Percentiles rank a stretch among this genome's conserved stretches.
Evolutionary conservation across 1,140 invertebrate genomes (phyloP).

Genomic region (Brachionus paranguensis): DNA sequence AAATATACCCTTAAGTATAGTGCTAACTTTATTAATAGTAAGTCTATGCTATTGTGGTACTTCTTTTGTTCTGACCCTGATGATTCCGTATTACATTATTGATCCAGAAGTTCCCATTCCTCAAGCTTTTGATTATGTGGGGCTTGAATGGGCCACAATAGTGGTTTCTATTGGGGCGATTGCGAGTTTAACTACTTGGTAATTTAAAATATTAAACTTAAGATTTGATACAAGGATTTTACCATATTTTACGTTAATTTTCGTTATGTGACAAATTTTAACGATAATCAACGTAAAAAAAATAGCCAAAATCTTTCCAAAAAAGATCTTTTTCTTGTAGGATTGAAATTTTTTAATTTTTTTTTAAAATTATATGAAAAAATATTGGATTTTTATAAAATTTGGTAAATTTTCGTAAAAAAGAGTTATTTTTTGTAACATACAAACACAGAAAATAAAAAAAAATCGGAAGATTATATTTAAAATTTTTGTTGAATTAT

Average conservation of each 20-base stretch:
- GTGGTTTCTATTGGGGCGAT: constrained; percentile 70
- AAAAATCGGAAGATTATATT: too few relatives aligned
- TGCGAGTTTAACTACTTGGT: constrained; percentile 37
- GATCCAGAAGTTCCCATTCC: constrained; percentile 78
- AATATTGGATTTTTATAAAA: too few relatives aligned
- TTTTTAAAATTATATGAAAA: background rate
- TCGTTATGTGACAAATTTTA: too few relatives aligned
- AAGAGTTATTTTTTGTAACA: too few relatives aligned
- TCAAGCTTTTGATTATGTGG: constrained; percentile 81
- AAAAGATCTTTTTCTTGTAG: too few relatives aligned
- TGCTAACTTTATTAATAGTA: constrained; percentile 44
- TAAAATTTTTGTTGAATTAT: too few relatives aligned
- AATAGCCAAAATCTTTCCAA: too few relatives aligned
- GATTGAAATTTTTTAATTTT: too few relatives aligned
- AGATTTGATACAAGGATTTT: background rate
- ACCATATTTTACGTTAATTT: too few relatives aligned
- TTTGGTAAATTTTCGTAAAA: too few relatives aligned
- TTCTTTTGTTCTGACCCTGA: constrained; percentile 43
- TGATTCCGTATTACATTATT: constrained; percentile 75
- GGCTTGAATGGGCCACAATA: constrained; percentile 70
- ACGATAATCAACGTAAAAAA: too few relatives aligned
- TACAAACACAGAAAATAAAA: too few relatives aligned
- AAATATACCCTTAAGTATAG: constrained; percentile 46
- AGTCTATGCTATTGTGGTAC: constrained; percentile 46
- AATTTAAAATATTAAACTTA: background rate